Conservation (phyloP, 2,113 vertebrate genomes). For the Scomber colias region DNA sequence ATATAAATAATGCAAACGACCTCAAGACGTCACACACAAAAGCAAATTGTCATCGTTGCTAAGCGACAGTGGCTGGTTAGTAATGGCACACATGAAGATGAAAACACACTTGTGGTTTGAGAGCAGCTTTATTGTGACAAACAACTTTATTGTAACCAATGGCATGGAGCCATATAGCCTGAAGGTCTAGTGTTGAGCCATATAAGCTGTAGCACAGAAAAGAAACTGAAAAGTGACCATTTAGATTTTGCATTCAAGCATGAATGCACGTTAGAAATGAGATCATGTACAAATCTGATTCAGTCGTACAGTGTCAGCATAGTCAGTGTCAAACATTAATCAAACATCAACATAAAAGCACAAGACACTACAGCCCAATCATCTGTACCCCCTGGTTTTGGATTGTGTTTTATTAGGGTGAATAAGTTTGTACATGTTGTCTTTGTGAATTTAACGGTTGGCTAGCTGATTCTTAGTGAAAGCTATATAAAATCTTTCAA, state of each 20-base stretch:
- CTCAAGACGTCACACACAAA: slow-evolving; percentile 64
- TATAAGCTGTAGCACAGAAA: background rate
- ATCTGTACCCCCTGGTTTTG: no score
- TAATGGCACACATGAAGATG: slow-evolving; percentile 48
- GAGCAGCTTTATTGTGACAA: slow-evolving; percentile 56
- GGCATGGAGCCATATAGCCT: background rate
- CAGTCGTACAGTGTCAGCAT: background rate
- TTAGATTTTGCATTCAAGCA: background rate
- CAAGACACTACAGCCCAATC: background rate
- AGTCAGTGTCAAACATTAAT: no score
- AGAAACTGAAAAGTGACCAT: background rate
- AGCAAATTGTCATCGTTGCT: slow-evolving; percentile 71
- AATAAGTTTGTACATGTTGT: no score
- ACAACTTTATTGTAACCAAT: slow-evolving; percentile 39
- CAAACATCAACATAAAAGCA: no score
- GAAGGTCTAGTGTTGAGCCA: background rate
- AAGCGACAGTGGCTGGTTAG: slow-evolving; percentile 66
- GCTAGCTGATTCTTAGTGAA: background rate
- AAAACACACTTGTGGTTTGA: slow-evolving; percentile 59
- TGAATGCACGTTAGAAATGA: background rate
- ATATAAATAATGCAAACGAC: slow-evolving; percentile 76
- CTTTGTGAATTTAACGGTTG: background rate
- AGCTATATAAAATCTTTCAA: background rate
- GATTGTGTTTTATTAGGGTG: background rate
- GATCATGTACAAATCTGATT: background rate